phyloP scores from a whole-genome alignment of 2,888 invertebrate species.

The Epirrita christyi region DNA sequence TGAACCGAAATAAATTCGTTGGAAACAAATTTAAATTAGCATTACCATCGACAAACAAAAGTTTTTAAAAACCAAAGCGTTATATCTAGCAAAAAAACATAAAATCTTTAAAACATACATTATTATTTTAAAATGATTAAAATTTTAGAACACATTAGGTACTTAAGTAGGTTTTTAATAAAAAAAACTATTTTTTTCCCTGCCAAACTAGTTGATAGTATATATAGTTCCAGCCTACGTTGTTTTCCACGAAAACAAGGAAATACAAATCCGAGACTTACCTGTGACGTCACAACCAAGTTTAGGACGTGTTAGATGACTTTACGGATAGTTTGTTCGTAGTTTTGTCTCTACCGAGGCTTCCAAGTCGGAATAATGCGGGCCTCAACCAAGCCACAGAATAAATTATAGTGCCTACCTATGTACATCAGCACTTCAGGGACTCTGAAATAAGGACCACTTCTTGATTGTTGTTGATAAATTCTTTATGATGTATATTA shows the following conservation, averaged over 20 bases:
- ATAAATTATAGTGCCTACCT: conserved; percentile 7
- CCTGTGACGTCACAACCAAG: conserved; percentile 37
- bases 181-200: too few relatives aligned
- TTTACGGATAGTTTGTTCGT: conserved; percentile 47
- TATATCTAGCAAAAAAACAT: too few relatives aligned
- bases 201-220: conserved; percentile 18
- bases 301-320: conserved; percentile 45
- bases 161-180: too few relatives aligned
- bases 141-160: too few relatives aligned
- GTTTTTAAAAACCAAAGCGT: too few relatives aligned
- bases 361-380: conserved; percentile 32
- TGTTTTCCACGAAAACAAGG: conserved; percentile 23
- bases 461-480: not conserved
- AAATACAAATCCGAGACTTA: conserved; percentile 25
- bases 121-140: too few relatives aligned
- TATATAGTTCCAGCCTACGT: conserved; percentile 10
- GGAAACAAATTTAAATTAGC: not conserved
- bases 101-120: too few relatives aligned
- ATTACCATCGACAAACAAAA: too few relatives aligned
- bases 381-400: conserved; percentile 7
- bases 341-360: conserved; percentile 37
- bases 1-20: not conserved
- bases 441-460: not conserved
- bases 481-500: too few relatives aligned
- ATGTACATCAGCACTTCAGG: too few relatives aligned